Evolutionary conservation across 2,888 invertebrate species (phyloP).

Genomic region (Catonia carolina): DNA sequence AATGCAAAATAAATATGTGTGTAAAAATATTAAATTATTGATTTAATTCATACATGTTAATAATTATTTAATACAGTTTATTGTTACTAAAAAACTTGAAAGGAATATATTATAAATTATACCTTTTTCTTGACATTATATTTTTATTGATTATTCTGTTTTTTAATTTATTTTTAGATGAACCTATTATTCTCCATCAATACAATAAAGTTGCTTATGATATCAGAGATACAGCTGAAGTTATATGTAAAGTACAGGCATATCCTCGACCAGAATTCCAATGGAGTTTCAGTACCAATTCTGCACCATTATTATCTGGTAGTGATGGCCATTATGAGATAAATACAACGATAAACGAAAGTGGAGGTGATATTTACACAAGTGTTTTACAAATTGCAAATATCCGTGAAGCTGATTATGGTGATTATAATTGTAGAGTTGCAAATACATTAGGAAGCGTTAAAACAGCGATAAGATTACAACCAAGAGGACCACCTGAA

Average conservation of each 20-base stretch:
- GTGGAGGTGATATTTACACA: constrained; percentile 75
- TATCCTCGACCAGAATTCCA: constrained; percentile 90
- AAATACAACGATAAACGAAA: constrained; percentile 61
- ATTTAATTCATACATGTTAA: no score
- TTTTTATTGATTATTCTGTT: neutral
- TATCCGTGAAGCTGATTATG: constrained; percentile 77
- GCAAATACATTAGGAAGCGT: constrained; percentile 70
- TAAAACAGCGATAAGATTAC: constrained; percentile 58
- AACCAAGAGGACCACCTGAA: constrained; percentile 83
- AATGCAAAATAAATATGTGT: no score
- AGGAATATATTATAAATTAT: no score
- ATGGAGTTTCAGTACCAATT: constrained; percentile 76
- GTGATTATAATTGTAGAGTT: constrained; percentile 84
- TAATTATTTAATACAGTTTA: no score
- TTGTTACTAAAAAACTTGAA: no score
- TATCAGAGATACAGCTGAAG: constrained; percentile 73
- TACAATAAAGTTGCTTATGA: constrained; percentile 86
- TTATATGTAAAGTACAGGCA: constrained; percentile 82
- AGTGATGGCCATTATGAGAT: constrained; percentile 83
- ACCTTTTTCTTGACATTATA: no score
- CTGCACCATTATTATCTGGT: constrained; percentile 63
- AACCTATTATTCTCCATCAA: constrained; percentile 77
- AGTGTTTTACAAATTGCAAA: constrained; percentile 64
- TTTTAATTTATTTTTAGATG: constrained; percentile 50
- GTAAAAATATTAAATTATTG: no score